Evolutionary conservation across 2,888 invertebrate species (phyloP).

Genomic region (Bruchidius siliquastri): DNA sequence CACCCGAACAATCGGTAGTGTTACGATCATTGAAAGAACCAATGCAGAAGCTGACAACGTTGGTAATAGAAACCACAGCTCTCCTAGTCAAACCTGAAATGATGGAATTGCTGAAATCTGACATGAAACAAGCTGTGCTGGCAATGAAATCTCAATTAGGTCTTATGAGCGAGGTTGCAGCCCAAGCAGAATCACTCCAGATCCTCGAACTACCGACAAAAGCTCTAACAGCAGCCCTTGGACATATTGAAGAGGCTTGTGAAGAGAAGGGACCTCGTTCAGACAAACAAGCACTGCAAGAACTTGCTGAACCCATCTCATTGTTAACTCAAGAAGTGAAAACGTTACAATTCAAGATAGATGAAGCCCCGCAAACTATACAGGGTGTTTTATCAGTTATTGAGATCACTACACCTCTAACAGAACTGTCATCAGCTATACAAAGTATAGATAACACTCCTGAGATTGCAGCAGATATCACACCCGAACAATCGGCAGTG

Average conservation of each 20-base stretch:
- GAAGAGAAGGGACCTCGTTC: too few species aligned
- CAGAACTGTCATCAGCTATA: too few species aligned
- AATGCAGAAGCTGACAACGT: constrained; percentile 5
- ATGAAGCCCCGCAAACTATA: too few species aligned
- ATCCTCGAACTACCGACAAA: background rate
- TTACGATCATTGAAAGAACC: background rate
- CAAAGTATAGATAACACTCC: too few species aligned
- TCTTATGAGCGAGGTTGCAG: background rate
- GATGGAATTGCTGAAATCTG: constrained; percentile 15
- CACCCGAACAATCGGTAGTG: background rate
- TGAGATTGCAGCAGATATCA: background rate
- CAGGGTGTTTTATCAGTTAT: too few species aligned
- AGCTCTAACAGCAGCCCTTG: background rate
- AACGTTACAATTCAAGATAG: too few species aligned
- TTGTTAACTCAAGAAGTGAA: too few species aligned
- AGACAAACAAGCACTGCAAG: too few species aligned
- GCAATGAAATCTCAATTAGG: constrained; percentile 18
- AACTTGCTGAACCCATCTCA: too few species aligned
- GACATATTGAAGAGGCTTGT: too few species aligned
- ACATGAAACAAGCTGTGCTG: constrained; percentile 16
- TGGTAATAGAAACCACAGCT: constrained; percentile 18
- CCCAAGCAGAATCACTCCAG: background rate
- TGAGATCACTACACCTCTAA: too few species aligned
- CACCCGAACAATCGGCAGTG: background rate
- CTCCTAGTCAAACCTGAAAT: constrained; percentile 16